Conservation (phyloP, 2,888 invertebrate genomes). For the Spodoptera picta region DNA sequence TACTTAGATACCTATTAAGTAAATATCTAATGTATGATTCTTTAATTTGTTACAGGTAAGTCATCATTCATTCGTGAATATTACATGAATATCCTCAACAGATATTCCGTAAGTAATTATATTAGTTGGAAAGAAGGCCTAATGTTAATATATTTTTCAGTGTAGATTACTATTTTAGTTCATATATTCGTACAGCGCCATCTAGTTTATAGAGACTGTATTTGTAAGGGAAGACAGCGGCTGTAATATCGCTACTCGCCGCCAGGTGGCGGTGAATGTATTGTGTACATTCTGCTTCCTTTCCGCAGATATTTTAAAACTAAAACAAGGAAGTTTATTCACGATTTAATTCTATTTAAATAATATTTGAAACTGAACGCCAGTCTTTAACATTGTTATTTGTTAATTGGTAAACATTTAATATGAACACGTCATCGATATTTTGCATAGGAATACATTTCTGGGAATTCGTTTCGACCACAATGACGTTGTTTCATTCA, state of each 20-base stretch:
- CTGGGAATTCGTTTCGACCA: slow-evolving; percentile 33
- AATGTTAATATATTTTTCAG: too few species aligned
- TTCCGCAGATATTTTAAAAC: slow-evolving; percentile 4
- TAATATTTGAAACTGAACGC: background rate
- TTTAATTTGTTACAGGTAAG: slow-evolving; percentile 63
- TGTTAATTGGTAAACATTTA: slow-evolving; percentile 15
- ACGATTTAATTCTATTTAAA: background rate
- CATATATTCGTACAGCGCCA: slow-evolving; percentile 63
- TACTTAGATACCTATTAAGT: too few species aligned
- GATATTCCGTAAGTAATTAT: background rate
- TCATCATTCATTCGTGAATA: slow-evolving; percentile 2
- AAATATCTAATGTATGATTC: background rate
- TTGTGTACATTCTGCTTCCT: background rate
- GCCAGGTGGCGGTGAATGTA: slow-evolving; percentile 49
- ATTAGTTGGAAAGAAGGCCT: background rate
- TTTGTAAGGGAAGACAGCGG: slow-evolving; percentile 1
- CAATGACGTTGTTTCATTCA: slow-evolving; percentile 45
- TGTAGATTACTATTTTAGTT: too few species aligned
- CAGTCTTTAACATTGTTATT: slow-evolving; percentile 14
- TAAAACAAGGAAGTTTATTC: slow-evolving; percentile 17
- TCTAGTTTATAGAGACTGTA: slow-evolving; percentile 50
- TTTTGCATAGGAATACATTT: slow-evolving; percentile 4
- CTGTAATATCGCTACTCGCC: slow-evolving; percentile 52
- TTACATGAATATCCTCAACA: background rate
- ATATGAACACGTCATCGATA: slow-evolving; percentile 8